phyloP scores from a whole-genome alignment of 2,113 vertebrate genomes.

The Smithornis capensis region DNA sequence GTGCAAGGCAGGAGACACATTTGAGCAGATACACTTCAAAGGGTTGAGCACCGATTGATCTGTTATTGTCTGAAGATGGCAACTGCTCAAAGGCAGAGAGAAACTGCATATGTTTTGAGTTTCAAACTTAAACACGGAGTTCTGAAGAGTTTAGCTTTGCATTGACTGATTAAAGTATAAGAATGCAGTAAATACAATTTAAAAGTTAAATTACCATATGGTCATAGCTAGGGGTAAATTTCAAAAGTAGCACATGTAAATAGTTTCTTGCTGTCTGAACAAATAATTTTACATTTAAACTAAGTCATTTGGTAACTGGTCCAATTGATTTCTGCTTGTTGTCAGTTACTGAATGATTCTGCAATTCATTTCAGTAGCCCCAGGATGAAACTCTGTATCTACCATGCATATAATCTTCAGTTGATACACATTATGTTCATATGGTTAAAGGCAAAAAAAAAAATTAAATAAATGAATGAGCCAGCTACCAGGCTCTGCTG shows the following conservation, averaged over 20 bases:
- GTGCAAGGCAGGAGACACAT: not conserved
- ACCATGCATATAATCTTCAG: not conserved
- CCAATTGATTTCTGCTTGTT: slow-evolving; percentile 27
- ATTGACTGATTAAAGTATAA: slow-evolving; percentile 8
- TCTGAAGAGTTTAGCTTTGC: not conserved
- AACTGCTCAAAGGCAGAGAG: slow-evolving; percentile 32
- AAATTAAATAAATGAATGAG: not conserved
- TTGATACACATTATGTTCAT: not conserved
- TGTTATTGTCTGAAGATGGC: slow-evolving; percentile 34
- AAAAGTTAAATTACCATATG: slow-evolving; percentile 60
- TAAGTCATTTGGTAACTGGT: slow-evolving; percentile 27
- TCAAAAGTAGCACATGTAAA: slow-evolving; percentile 26
- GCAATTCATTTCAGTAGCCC: not conserved
- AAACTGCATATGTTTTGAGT: slow-evolving; percentile 8
- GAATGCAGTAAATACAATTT: slow-evolving; percentile 45
- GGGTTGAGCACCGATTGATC: slow-evolving; percentile 21
- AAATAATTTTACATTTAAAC: slow-evolving; percentile 48
- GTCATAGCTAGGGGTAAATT: slow-evolving; percentile 44
- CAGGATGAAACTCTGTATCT: not conserved
- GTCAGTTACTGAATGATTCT: not conserved
- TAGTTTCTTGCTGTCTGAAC: slow-evolving; percentile 30
- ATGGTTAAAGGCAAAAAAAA: not conserved
- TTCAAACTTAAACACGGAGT: not conserved
- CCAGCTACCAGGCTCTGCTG: not conserved
- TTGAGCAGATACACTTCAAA: slow-evolving; percentile 29